A percentile compares a stretch with the other conserved stretches of the same genome.
Evolutionary conservation across 2,113 vertebrate genomes (phyloP).

Genomic region (Nymphicus hollandicus): DNA sequence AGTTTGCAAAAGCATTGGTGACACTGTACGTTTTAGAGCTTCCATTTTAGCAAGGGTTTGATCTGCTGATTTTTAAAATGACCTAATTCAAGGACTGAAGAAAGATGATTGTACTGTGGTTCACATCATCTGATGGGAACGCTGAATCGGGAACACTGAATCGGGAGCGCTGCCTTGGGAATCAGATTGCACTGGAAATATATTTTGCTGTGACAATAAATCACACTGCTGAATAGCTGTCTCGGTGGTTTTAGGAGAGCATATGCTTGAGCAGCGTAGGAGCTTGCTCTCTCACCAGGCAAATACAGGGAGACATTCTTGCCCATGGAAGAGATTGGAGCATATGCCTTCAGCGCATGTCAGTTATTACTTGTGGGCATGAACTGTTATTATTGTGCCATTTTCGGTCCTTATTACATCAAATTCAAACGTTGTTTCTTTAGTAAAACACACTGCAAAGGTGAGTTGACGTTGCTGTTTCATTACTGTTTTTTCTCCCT

Average conservation of each 20-base stretch:
- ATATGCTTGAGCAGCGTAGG: background rate
- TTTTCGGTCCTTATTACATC: background rate
- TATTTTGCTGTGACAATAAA: constrained; percentile 30
- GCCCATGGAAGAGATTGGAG: background rate
- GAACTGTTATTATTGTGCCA: background rate
- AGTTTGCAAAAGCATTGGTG: background rate
- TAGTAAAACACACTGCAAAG: background rate
- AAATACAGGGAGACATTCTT: background rate
- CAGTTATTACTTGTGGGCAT: background rate
- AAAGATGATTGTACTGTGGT: background rate
- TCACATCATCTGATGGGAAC: background rate
- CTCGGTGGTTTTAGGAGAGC: background rate
- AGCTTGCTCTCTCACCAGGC: background rate
- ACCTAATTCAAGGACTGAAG: background rate
- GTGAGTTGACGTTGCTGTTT: background rate
- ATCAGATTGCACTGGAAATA: constrained; percentile 44
- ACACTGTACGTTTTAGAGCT: background rate
- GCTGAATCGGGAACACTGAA: background rate
- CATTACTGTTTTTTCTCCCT: background rate
- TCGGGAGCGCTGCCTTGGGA: background rate
- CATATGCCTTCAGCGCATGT: background rate
- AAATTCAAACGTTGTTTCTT: background rate
- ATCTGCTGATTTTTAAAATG: background rate
- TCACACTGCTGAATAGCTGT: constrained; percentile 4
- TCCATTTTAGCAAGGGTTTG: constrained; percentile 6